These are phyloP conservation scores for Teleogryllus oceanicus DNA, from an alignment of 2,888 invertebrate species.

Conservation along the genomic window DNA sequence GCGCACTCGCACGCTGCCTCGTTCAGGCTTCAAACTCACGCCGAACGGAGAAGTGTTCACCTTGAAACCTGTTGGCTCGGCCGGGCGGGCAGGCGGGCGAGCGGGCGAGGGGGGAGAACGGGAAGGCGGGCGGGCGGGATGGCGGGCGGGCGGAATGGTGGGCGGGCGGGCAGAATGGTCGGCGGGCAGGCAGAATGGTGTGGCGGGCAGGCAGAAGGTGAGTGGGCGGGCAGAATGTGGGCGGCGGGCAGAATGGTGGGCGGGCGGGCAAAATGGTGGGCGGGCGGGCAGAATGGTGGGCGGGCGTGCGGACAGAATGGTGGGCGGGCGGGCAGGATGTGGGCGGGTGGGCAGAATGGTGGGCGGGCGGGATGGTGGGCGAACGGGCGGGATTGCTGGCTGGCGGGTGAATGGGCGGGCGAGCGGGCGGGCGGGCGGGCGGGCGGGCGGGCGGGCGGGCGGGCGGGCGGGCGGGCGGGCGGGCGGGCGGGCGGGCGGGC, in stretches of 20 bases:
- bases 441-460: background rate
- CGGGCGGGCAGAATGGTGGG: too few relatives aligned
- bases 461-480: background rate
- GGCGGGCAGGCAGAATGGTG: too few relatives aligned
- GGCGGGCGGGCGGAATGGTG: too few relatives aligned
- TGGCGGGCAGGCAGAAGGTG: too few relatives aligned
- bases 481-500: background rate
- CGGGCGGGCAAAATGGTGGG: too few relatives aligned
- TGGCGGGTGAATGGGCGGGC: background rate
- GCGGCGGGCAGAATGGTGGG: background rate
- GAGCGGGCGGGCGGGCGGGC: background rate
- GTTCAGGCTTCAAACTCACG: slow-evolving; percentile 6
- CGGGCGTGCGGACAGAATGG: too few relatives aligned
- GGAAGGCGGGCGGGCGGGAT: background rate
- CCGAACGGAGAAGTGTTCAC: background rate
- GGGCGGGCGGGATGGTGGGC: background rate
- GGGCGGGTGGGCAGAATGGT: too few relatives aligned
- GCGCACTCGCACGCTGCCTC: background rate
- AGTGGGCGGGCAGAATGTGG: too few relatives aligned
- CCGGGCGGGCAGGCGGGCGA: too few relatives aligned
- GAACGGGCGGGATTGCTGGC: background rate
- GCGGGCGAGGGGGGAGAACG: too few relatives aligned
- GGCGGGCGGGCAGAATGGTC: too few relatives aligned
- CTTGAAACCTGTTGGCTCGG: background rate
- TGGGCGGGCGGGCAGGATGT: too few relatives aligned